phyloP scores from a whole-genome alignment of 2,113 vertebrate genomes.

The Copsychus sechellarum region DNA sequence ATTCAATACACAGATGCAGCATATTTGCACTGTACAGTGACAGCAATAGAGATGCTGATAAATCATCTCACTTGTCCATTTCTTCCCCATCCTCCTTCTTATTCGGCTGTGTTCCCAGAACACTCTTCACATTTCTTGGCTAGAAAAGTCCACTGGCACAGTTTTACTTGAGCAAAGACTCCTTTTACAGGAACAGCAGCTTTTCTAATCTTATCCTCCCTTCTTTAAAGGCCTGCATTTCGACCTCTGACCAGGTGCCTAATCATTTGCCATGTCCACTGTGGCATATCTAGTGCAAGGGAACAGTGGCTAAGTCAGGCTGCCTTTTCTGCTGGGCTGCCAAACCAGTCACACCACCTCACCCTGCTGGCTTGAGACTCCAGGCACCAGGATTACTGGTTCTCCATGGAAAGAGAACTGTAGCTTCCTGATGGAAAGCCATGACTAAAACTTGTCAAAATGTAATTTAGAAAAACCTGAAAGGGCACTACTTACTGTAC shows the following conservation, averaged over 20 bases:
- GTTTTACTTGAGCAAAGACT: background rate
- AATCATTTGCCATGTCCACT: background rate
- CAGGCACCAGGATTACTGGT: background rate
- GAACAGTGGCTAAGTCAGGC: background rate
- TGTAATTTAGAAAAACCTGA: background rate
- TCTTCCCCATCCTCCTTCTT: background rate
- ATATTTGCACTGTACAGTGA: no score
- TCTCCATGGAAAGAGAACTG: background rate
- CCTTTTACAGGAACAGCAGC: background rate
- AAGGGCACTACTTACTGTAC: background rate
- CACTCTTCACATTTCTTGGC: background rate
- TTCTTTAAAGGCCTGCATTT: background rate
- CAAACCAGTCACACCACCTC: background rate
- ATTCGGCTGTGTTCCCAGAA: background rate
- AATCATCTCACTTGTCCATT: background rate
- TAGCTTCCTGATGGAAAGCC: background rate
- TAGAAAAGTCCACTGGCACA: background rate
- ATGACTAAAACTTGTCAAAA: background rate
- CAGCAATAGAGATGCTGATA: background rate
- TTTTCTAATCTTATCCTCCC: background rate
- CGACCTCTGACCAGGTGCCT: background rate
- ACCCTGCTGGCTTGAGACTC: background rate
- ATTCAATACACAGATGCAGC: background rate
- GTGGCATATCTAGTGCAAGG: background rate
- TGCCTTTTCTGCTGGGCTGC: background rate